phyloP scores from a whole-genome alignment of 1,140 invertebrate species.

The Apis mellifera region Amel_HAv3.1 CM009933.2:13201001-13201500 shows the following conservation, averaged over 20 bases:
- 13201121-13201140: slow-evolving; percentile 3
- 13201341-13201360: slow-evolving; percentile 19
- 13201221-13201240: neutral
- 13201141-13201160: neutral
- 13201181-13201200: neutral
- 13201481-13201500: no score
- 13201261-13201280: neutral
- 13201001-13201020: neutral
- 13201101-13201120: slow-evolving; percentile 21
- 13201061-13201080: neutral
- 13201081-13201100: slow-evolving; percentile 19
- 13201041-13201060: no score
- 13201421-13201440: no score
- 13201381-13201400: neutral
- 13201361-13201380: slow-evolving; percentile 22
- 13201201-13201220: neutral
- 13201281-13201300: neutral
- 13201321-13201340: neutral
- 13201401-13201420: neutral
- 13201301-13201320: slow-evolving; percentile 22
- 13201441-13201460: no score
- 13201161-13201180: neutral
- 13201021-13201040: neutral
- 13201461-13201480: no score
- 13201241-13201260: no score